Base-by-base conservation (phyloP, 2,113 vertebrate genomes). In the Mormyrus iriodes region DNA sequence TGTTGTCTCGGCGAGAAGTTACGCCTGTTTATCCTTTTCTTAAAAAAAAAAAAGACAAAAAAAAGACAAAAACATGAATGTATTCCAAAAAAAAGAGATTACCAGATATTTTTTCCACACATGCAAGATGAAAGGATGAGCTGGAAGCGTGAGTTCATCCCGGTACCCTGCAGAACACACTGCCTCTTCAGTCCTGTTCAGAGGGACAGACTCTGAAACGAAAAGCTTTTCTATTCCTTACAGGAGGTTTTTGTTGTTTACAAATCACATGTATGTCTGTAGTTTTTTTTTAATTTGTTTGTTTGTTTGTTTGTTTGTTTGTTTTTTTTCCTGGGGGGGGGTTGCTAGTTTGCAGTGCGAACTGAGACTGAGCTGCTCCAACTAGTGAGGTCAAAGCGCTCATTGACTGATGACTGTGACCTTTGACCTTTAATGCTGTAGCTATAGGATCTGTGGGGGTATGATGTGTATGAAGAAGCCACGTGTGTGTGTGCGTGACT, bases 231-330 rank as follows among this genome's bases (percentile, higher is more conserved):
- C 91, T 94, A 95, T 96, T 95, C 95, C 95, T 94, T 95, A 96
- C 94, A 95, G 95, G 95, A 96, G 94, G 93, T 96, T 87, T 95
- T 94, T 94, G 95, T 95, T 96, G 96, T 96, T 96, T 96, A 96
- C 96, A 96, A 95, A 95, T 95, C 94, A 93, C 95, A 94, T 92
- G 92, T 94, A 95, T 95, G 92, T 93, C 92, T 94, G 94, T 96
- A 95, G 95, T 92, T 95, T 94, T 92, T 93, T n/a, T n/a, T n/a
- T n/a, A n/a, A n/a, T n/a, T n/a, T n/a, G n/a, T n/a, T n/a, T n/a
- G 92, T 94, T 95, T 92, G 90, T 65, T 55, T 88, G 53, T 82
- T 87, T 89, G 8, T 44, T 21, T 88, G 9, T n/a, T 89, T 73
- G 88, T 39, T 46, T 49, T 61, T 88, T 82, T 31, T 51, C 6